Evolutionary conservation across 2,888 invertebrate species (phyloP).

Genomic region (Tribolium freemani): DNA sequence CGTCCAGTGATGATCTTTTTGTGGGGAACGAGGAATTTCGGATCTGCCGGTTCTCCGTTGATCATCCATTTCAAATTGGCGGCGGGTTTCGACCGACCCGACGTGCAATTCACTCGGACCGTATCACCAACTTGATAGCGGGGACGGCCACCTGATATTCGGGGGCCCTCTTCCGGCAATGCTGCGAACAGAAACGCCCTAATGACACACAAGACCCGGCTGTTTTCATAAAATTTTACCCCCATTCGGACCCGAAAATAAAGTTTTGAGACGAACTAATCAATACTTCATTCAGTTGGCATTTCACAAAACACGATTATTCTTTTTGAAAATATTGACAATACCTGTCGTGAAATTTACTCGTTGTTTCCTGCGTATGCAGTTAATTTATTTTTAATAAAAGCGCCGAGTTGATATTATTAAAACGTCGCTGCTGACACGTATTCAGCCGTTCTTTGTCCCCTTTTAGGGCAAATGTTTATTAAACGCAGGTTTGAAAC

Average conservation of each 20-base stretch:
- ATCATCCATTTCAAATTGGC: constrained; percentile 89
- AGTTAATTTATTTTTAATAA: constrained; percentile 4
- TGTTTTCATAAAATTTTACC: constrained; percentile 23
- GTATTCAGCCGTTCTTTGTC: neutral
- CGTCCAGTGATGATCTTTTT: constrained; percentile 71
- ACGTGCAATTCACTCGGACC: constrained; percentile 88
- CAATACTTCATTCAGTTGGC: too few species aligned
- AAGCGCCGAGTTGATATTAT: neutral
- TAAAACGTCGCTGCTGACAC: neutral
- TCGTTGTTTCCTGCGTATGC: neutral
- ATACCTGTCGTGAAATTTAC: neutral
- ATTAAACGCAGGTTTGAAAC: neutral
- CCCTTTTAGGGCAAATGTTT: neutral
- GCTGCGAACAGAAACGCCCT: constrained; percentile 69
- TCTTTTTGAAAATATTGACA: neutral
- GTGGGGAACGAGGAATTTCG: constrained; percentile 69
- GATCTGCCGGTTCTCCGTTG: constrained; percentile 81
- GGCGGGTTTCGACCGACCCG: constrained; percentile 85
- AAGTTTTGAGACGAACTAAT: neutral
- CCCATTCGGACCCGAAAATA: neutral
- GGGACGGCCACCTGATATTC: constrained; percentile 83
- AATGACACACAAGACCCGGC: constrained; percentile 24
- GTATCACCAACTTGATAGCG: constrained; percentile 87
- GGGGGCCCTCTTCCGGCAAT: constrained; percentile 85
- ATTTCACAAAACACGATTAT: too few species aligned